Percentiles rank a stretch among this genome's conserved stretches.
Evolutionary conservation across 2,888 invertebrate species (phyloP).

Genomic region (Scelioninae gen. 2): DNA sequence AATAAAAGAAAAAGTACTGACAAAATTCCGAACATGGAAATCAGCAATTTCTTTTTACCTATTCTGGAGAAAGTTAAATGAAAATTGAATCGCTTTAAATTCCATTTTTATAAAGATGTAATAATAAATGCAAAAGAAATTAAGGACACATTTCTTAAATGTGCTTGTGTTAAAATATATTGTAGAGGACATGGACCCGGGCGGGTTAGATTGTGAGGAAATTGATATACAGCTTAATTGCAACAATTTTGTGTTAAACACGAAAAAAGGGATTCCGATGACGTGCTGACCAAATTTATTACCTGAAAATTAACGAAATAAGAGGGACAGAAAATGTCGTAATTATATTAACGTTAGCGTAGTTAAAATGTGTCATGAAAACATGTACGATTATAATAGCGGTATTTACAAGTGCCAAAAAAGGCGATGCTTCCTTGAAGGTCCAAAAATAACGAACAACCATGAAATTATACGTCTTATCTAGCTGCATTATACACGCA

Average conservation of each 20-base stretch:
- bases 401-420: too few species aligned
- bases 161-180: constrained; percentile 7
- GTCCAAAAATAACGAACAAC: too few species aligned
- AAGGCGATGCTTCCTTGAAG: too few species aligned
- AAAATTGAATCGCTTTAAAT: constrained; percentile 21
- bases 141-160: constrained; percentile 15
- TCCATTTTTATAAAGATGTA: constrained; percentile 19
- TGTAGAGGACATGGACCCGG: constrained; percentile 5
- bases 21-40: constrained; percentile 14
- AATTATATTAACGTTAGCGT: too few species aligned
- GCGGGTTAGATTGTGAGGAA: neutral
- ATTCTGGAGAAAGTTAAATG: constrained; percentile 18
- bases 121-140: constrained; percentile 26
- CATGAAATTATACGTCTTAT: too few species aligned
- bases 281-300: too few species aligned
- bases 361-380: too few species aligned
- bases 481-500: constrained; percentile 18
- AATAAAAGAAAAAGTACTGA: neutral
- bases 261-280: too few species aligned
- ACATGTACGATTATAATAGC: too few species aligned
- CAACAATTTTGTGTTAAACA: too few species aligned
- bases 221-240: constrained; percentile 15
- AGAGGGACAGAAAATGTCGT: too few species aligned
- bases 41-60: constrained; percentile 2
- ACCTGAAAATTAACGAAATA: too few species aligned